These are phyloP conservation scores for Perognathus longimembris DNA, from an alignment of 2,113 vertebrate species.

Conservation along the genomic window DNA sequence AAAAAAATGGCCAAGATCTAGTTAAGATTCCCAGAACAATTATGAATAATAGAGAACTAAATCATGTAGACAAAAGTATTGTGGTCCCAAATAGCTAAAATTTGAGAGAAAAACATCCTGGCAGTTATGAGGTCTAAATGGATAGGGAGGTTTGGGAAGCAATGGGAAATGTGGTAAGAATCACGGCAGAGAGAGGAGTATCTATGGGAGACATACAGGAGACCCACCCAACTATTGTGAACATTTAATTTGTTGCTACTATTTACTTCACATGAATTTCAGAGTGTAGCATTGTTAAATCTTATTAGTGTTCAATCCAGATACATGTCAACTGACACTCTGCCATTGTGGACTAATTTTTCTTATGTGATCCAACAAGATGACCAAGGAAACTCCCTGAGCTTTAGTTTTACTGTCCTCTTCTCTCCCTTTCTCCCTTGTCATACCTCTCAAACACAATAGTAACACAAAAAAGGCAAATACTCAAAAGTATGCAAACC, in stretches of 20 bases:
- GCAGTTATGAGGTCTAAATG: background rate
- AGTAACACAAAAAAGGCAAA: background rate
- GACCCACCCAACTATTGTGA: background rate
- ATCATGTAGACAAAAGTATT: background rate
- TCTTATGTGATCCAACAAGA: background rate
- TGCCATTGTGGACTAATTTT: background rate
- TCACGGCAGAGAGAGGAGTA: background rate
- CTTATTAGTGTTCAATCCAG: constrained; percentile 25
- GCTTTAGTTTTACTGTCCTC: background rate
- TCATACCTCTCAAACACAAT: background rate
- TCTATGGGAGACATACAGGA: background rate
- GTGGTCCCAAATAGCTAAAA: background rate
- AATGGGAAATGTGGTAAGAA: background rate
- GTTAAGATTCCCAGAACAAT: constrained; percentile 33
- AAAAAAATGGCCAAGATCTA: constrained; percentile 32
- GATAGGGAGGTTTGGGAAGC: background rate
- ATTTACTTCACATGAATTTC: background rate
- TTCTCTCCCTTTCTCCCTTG: background rate
- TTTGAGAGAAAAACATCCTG: background rate
- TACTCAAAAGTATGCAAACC: background rate
- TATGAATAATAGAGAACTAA: constrained; percentile 31
- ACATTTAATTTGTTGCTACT: constrained; percentile 1
- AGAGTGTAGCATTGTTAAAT: constrained; percentile 23
- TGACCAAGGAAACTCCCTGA: background rate
- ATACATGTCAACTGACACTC: background rate